Evolutionary conservation across 2,888 invertebrate genomes (phyloP).

Genomic region (Drosophila infuscata): DNA sequence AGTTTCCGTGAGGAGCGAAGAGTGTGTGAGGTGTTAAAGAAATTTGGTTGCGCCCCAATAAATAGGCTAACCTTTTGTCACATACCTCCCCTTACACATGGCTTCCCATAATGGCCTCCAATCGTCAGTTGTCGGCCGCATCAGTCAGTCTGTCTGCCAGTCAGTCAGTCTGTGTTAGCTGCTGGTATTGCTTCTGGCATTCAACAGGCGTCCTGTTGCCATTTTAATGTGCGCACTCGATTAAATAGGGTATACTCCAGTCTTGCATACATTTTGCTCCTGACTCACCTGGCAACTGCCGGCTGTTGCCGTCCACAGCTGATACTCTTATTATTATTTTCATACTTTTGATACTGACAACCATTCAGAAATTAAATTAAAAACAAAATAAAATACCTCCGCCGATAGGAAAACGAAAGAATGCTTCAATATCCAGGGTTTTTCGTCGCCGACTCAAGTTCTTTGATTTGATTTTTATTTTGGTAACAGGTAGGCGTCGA

Average conservation of each 20-base stretch:
- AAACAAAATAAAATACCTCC: neutral
- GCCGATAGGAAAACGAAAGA: neutral
- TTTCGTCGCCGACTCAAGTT: neutral
- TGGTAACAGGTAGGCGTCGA: constrained; percentile 42
- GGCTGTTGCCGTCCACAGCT: neutral
- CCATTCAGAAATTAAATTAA: neutral
- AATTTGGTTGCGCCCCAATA: constrained; percentile 16
- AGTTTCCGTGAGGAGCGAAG: neutral
- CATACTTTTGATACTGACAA: neutral
- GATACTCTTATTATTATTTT: neutral
- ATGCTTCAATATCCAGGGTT: constrained; percentile 16
- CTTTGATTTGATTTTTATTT: constrained; percentile 12
- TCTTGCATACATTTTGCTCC: neutral
- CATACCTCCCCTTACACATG: constrained; percentile 1
- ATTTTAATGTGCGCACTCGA: constrained; percentile 8
- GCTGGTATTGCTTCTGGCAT: constrained; percentile 49
- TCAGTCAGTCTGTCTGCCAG: constrained; percentile 15
- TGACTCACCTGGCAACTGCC: neutral
- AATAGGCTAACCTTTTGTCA: constrained; percentile 32
- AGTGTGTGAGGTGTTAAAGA: neutral
- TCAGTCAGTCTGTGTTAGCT: constrained; percentile 18
- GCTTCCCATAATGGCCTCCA: no score
- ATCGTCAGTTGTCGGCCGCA: no score
- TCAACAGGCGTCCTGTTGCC: constrained; percentile 66
- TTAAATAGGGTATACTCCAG: neutral